Evolutionary conservation across 2,888 invertebrate genomes (phyloP), one percentile per base, ranked within the genome.

Genomic region (Monopis laevigella): DNA sequence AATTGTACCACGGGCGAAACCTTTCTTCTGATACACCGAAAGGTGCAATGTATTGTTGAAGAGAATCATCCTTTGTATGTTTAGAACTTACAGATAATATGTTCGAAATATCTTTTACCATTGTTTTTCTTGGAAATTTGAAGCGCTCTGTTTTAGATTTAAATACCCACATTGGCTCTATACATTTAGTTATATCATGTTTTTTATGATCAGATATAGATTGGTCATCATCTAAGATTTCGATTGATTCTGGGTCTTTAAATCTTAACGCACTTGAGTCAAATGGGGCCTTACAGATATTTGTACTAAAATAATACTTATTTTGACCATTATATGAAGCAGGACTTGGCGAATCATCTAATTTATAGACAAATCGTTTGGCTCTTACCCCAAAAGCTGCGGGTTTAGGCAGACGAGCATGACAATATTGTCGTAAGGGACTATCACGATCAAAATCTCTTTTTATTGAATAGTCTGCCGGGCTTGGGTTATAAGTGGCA

Each of bases 1-100:
- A 67, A 50, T 67, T 59, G 48, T 59, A 51, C 77, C 78, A 77
- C 12, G 66, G 64, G 32, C 54, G 49, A 49, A 78, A 69, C 19
- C 75, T 62, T 6, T 58, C 62, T 45, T 70, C 64, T 11, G 75
- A 73, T 11, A 68, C 53, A 41, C 42, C 53, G 49, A 78, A 78
- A 3, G 78, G 77, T 14, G 65, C 59, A 24, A 42, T 34, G 30
- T 51, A 49, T 51, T 72, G 72, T 26, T 59, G 39, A 42, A 8
- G 21, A n/a, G n/a, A n/a, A n/a, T n/a, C n/a, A n/a, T n/a, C n/a
- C n/a, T n/a, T n/a, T n/a, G n/a, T n/a, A n/a, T n/a, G n/a, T n/a
- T n/a, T n/a, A n/a, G n/a, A n/a, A n/a, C n/a, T n/a, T n/a, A n/a
- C n/a, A n/a, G n/a, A n/a, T n/a, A n/a, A n/a, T n/a, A n/a, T n/a